Evolutionary conservation across 2,888 invertebrate genomes (phyloP).

Genomic region (Chaitophorus viminalis): DNA sequence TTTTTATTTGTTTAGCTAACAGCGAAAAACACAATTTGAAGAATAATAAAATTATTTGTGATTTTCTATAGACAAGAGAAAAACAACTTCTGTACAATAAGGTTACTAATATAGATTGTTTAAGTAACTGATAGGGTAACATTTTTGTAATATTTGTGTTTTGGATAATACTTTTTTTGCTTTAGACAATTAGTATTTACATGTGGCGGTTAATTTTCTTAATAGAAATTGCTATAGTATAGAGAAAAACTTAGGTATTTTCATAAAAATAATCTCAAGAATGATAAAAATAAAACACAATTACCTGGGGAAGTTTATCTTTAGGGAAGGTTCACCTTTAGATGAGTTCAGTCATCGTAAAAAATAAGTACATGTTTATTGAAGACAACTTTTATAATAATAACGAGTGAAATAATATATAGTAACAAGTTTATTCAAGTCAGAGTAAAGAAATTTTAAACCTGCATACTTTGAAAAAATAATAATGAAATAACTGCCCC

Average conservation of each 20-base stretch:
- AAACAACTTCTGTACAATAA: not conserved
- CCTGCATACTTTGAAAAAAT: not conserved
- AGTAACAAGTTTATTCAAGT: not conserved
- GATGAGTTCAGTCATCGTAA: not conserved
- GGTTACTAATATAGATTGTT: not conserved
- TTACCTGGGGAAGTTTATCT: not conserved
- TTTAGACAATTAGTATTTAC: not conserved
- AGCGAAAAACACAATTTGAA: no score
- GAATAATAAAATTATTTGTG: no score
- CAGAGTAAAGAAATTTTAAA: no score
- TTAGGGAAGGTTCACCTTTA: no score
- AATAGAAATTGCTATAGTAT: not conserved
- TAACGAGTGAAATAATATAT: not conserved
- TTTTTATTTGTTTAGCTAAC: no score
- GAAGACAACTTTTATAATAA: conserved; percentile 23
- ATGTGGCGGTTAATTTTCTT: not conserved
- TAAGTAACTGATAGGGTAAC: not conserved
- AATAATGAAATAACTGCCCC: not conserved
- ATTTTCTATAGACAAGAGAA: conserved; percentile 7
- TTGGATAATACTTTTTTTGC: not conserved
- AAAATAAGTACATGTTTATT: not conserved
- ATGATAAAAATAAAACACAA: conserved; percentile 25
- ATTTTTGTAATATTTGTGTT: not conserved
- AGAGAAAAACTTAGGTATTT: not conserved
- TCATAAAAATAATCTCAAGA: not conserved